Base-by-base conservation (phyloP, 23 tunicate species). In the Corella eumyota region DNA sequence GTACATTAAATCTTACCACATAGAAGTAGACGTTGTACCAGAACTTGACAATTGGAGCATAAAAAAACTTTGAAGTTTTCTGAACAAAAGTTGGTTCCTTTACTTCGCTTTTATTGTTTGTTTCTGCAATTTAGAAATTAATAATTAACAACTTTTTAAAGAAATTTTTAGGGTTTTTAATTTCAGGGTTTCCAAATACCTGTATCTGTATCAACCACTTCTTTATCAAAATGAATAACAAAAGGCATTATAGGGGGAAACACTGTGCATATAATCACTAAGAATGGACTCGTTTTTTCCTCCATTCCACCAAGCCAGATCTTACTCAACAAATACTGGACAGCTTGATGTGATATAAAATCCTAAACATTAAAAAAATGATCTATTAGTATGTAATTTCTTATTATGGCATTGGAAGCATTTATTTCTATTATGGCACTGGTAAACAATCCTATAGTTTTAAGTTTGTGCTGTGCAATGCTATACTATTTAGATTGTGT, bases 281-380 rank as follows among this genome's bases (percentile, higher is more conserved):
- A n/a, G 27, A 51, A 19, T 6, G 11, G 20, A 27, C 23, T 11
- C 6, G 57, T 51, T 6, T 51, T 51, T 51, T 51, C 57, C 22
- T 7, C 23, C 40, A 83, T 60, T 1, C 52, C 64, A 15, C 84
- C 85, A 32, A 23, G 44, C 98, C 98, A 90, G 33, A 90, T 50
- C 13, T 83, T 36, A 29, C 68, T 70, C 3, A 90, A 62, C 22
- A 75, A 50, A 15, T 29, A 17, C 50, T 90, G 98, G 21, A 90
- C 79, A 2, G 81, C 86, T 0, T 75, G 76, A 52, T 71, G 85
- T 0, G 86, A 58, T 2, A 88, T 77, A 48, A 88, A 62, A 45
- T 61, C 63, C 96, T 88, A 49, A 26, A 83, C 17, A 45, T 23
- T 11, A 50, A 66, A 57, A 11, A 21, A 36, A 24, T 11, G 0